phyloP scores from a whole-genome alignment of 2,888 invertebrate species.

The Lycia hirtaria region DNA sequence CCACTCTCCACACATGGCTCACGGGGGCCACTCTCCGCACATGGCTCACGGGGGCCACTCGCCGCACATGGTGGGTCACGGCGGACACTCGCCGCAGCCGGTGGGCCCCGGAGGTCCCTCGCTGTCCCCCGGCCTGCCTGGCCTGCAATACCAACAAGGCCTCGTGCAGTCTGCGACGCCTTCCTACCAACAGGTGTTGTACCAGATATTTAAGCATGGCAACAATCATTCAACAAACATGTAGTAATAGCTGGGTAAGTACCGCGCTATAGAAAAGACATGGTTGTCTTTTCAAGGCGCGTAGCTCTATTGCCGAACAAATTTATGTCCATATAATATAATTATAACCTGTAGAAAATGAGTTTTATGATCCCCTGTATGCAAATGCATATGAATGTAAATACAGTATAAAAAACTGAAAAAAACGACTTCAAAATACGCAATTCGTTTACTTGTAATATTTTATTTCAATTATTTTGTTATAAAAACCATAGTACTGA shows the following conservation, averaged over 20 bases:
- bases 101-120: constrained; percentile 10
- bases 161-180: constrained; percentile 10
- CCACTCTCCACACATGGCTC: too few relatives aligned
- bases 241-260: constrained; percentile 2
- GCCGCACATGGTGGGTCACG: not conserved
- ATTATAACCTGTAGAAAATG: too few relatives aligned
- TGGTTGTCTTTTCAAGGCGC: not conserved
- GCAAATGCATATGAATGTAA: too few relatives aligned
- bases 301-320: too few relatives aligned
- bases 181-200: constrained; percentile 26
- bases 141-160: constrained; percentile 4
- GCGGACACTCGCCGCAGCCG: constrained; percentile 5
- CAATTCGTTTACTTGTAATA: too few relatives aligned
- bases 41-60: not conserved
- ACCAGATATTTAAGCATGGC: constrained; percentile 11
- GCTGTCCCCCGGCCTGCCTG: constrained; percentile 7
- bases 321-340: too few relatives aligned
- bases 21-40: constrained; percentile 11
- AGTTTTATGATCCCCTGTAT: too few relatives aligned
- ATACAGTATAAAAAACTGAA: too few relatives aligned
- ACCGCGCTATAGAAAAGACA: not conserved
- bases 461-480: too few relatives aligned
- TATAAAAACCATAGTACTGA: too few relatives aligned
- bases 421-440: too few relatives aligned
- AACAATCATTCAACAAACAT: not conserved